phyloP scores from a whole-genome alignment of 2,113 vertebrate species.

The Cyprinodon variegatus region DNA sequence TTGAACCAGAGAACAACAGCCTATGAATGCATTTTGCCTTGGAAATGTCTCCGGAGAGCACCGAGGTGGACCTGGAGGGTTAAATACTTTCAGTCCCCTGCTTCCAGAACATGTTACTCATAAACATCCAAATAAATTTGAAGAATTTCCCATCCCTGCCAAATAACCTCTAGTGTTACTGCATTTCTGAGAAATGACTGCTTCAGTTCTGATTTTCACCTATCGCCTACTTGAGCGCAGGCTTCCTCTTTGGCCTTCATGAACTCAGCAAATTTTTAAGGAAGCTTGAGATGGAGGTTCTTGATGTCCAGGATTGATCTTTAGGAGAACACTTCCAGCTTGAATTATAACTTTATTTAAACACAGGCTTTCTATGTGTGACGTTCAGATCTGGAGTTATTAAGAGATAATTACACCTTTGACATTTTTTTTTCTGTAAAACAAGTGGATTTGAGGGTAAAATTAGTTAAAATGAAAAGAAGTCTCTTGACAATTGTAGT shows the following conservation, averaged over 20 bases:
- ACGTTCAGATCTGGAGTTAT: background rate
- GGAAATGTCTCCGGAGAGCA: background rate
- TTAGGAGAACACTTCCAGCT: background rate
- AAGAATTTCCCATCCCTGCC: constrained; percentile 17
- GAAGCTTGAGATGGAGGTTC: constrained; percentile 21
- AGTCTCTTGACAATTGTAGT: background rate
- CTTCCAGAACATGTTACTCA: constrained; percentile 20
- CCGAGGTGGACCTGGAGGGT: constrained; percentile 4
- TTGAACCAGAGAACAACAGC: constrained; percentile 5
- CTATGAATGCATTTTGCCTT: constrained; percentile 12
- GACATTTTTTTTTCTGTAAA: background rate
- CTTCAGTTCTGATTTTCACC: constrained; percentile 47
- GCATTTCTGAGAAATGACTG: constrained; percentile 48
- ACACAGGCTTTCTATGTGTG: background rate
- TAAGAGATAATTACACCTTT: background rate
- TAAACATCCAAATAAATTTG: constrained; percentile 16
- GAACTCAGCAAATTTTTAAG: constrained; percentile 58
- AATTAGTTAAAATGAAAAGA: background rate
- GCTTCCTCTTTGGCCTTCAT: constrained; percentile 54
- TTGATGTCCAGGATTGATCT: background rate
- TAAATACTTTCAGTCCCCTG: constrained; percentile 4
- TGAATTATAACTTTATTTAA: background rate
- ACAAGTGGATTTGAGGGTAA: background rate
- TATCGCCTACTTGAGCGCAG: constrained; percentile 56
- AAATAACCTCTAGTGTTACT: constrained; percentile 32